phyloP scores from a whole-genome alignment of 2,797 vertebrate species.

The Scolopax rusticola region DNA sequence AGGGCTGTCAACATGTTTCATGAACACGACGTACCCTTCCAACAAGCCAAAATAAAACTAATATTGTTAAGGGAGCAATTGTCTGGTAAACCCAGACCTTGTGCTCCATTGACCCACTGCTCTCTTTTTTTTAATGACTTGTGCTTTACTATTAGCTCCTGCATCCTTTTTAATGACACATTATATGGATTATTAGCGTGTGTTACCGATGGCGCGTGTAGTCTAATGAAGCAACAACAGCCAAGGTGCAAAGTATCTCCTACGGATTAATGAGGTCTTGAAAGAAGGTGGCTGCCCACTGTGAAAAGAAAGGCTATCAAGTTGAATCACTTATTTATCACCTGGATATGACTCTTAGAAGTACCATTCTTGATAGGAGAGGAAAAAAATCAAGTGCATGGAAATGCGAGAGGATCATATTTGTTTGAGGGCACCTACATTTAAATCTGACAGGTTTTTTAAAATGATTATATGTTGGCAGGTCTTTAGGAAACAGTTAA shows the following conservation, averaged over 20 bases:
- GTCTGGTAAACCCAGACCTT: background rate
- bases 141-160: background rate
- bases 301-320: background rate
- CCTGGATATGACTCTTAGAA: background rate
- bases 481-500: background rate
- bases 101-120: background rate
- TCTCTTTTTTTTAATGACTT: background rate
- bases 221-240: constrained; percentile 50
- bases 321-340: background rate
- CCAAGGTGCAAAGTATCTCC: background rate
- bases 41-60: background rate
- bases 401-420: background rate
- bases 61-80: background rate
- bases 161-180: background rate
- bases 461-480: background rate
- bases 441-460: background rate
- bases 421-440: background rate
- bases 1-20: background rate
- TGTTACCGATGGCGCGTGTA: background rate
- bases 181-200: background rate
- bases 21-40: background rate
- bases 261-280: constrained; percentile 51
- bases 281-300: background rate
- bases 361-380: background rate
- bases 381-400: background rate